A percentile compares a stretch with the other conserved stretches of the same genome.
phyloP scores from a whole-genome alignment of 2,888 invertebrate genomes.

The Pelosia muscerda region DNA sequence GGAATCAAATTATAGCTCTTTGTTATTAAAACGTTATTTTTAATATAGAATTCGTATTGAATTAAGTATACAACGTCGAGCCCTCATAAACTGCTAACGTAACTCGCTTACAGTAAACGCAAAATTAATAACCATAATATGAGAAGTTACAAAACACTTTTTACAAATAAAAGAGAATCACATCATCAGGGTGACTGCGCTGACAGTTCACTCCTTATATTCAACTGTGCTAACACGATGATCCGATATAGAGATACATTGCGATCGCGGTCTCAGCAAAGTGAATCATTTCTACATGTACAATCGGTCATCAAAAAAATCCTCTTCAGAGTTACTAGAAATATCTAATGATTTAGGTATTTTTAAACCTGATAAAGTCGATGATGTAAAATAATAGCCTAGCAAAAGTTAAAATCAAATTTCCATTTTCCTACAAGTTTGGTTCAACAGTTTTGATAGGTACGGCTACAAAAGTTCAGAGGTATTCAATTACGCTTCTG shows the following conservation, averaged over 20 bases:
- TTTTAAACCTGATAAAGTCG: not conserved
- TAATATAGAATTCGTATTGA: not conserved
- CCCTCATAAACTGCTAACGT: not conserved
- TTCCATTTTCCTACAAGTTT: slow-evolving; percentile 56
- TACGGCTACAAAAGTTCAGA: slow-evolving; percentile 62
- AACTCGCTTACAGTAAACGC: not conserved
- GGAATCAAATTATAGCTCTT: not conserved
- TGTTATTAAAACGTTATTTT: not conserved
- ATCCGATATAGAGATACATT: not conserved
- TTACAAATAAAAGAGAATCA: not conserved
- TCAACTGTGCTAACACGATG: not conserved
- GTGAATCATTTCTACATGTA: not conserved
- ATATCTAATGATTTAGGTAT: not conserved
- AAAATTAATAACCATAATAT: not conserved
- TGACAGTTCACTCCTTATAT: slow-evolving; percentile 1
- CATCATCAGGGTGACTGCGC: not conserved
- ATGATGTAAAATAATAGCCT: not conserved
- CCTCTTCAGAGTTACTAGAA: not conserved
- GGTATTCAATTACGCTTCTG: slow-evolving; percentile 62
- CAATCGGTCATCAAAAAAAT: not conserved
- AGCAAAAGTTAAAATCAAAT: slow-evolving; percentile 58
- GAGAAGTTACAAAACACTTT: not conserved
- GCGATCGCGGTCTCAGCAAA: not conserved
- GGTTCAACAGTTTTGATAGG: slow-evolving; percentile 61
- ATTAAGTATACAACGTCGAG: not conserved